Conservation (phyloP, 2,113 vertebrate genomes). For the Corapipo altera region DNA sequence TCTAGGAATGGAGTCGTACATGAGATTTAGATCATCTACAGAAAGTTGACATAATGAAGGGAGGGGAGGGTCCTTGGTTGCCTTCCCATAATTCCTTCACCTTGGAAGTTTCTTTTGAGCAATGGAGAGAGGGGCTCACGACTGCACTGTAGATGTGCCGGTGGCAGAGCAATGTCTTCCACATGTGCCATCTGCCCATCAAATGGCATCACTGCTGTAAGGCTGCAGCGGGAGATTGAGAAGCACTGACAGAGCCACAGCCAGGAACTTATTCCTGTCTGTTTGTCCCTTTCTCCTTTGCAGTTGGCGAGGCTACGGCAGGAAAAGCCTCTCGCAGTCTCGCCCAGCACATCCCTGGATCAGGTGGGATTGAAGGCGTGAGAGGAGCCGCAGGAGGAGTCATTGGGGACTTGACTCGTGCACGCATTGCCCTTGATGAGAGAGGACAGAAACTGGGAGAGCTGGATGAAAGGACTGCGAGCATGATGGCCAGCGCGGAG, state of each 20-base stretch:
- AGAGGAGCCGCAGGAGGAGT: conserved; percentile 87
- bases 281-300: background rate
- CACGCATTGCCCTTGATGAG: conserved; percentile 93
- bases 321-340: conserved; percentile 93
- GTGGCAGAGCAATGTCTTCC: background rate
- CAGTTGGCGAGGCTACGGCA: conserved; percentile 93
- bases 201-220: rapidly evolving
- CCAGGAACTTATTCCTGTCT: background rate
- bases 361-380: conserved; percentile 86
- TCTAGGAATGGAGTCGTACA: background rate
- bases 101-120: background rate
- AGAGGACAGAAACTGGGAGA: conserved; percentile 93
- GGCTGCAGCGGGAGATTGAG: rapidly evolving
- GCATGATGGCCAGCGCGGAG: conserved; percentile 96
- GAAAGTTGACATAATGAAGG: background rate
- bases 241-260: background rate
- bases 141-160: rapidly evolving
- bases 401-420: conserved; percentile 89
- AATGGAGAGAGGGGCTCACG: rapidly evolving
- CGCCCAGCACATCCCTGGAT: conserved; percentile 95
- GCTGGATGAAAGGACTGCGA: conserved; percentile 92
- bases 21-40: background rate
- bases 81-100: background rate
- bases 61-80: background rate
- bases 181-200: rapidly evolving